phyloP scores from a whole-genome alignment of 2,888 invertebrate species.

The Dynastes hyllus region DNA sequence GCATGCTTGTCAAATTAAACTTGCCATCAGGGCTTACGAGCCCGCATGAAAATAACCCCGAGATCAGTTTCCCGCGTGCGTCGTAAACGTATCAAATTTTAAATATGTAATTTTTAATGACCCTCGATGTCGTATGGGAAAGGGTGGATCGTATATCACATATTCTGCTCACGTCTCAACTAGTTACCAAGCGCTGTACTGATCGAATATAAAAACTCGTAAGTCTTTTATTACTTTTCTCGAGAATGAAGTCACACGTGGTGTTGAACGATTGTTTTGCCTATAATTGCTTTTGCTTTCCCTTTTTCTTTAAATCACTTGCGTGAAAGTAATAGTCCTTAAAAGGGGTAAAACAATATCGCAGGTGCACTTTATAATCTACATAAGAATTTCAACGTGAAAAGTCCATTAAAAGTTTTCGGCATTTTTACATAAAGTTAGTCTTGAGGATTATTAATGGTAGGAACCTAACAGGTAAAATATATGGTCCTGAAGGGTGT shows the following conservation, averaged over 20 bases:
- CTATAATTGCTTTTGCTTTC: background rate
- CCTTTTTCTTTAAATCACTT: background rate
- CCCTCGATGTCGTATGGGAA: conserved; percentile 24
- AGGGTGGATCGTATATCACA: conserved; percentile 33
- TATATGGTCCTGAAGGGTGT: too few relatives aligned
- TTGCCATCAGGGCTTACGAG: conserved; percentile 6
- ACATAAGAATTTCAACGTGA: too few relatives aligned
- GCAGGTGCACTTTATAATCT: too few relatives aligned
- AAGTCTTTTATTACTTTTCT: background rate
- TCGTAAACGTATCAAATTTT: conserved; percentile 43
- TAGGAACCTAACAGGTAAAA: too few relatives aligned
- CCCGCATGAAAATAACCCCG: conserved; percentile 32
- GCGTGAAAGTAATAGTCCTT: background rate
- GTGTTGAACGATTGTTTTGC: too few relatives aligned
- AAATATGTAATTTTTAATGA: conserved; percentile 44
- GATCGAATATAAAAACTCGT: background rate
- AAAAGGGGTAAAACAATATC: background rate
- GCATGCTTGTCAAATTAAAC: conserved; percentile 28
- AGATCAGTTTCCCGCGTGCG: conserved; percentile 3
- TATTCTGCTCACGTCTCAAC: background rate
- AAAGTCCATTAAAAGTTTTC: too few relatives aligned
- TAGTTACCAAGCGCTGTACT: background rate
- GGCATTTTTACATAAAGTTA: too few relatives aligned
- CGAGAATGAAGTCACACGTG: background rate
- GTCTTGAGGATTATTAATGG: too few relatives aligned